These are phyloP conservation scores for Remorina albescens DNA, from an alignment of 2,797 vertebrate species.

Conservation along the genomic window DNA sequence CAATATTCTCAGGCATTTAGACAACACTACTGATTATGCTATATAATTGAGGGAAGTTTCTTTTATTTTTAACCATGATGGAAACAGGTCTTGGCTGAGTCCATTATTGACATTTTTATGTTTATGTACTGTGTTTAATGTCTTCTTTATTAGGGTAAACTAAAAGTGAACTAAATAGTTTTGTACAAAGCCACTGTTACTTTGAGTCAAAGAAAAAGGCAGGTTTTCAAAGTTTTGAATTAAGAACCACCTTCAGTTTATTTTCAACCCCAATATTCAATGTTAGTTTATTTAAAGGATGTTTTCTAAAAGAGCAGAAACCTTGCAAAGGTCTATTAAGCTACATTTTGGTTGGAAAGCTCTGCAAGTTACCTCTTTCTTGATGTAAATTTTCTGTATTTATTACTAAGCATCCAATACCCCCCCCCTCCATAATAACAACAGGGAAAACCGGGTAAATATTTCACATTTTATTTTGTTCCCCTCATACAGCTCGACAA, in stretches of 20 bases:
- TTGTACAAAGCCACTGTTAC: neutral
- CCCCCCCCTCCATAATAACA: neutral
- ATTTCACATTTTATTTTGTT: conserved; percentile 85
- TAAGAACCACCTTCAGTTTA: no score
- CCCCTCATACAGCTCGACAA: conserved; percentile 64
- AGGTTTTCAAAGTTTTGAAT: neutral
- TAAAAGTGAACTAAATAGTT: neutral
- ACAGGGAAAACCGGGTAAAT: conserved; percentile 46
- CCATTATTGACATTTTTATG: neutral
- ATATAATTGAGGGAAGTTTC: no score
- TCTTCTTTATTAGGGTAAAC: neutral
- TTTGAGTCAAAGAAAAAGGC: neutral
- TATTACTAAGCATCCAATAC: neutral
- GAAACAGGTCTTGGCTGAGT: neutral
- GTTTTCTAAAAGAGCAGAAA: neutral
- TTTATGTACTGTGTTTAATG: neutral
- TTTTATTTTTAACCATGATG: no score
- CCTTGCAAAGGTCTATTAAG: neutral
- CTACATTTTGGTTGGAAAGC: conserved; percentile 11
- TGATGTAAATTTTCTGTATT: neutral
- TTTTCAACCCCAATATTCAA: neutral
- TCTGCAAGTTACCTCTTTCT: neutral
- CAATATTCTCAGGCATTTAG: neutral
- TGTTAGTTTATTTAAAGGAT: conserved; percentile 2
- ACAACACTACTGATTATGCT: neutral